phyloP scores from a whole-genome alignment of 2,888 invertebrate species.

The Theristus sp. region DNA sequence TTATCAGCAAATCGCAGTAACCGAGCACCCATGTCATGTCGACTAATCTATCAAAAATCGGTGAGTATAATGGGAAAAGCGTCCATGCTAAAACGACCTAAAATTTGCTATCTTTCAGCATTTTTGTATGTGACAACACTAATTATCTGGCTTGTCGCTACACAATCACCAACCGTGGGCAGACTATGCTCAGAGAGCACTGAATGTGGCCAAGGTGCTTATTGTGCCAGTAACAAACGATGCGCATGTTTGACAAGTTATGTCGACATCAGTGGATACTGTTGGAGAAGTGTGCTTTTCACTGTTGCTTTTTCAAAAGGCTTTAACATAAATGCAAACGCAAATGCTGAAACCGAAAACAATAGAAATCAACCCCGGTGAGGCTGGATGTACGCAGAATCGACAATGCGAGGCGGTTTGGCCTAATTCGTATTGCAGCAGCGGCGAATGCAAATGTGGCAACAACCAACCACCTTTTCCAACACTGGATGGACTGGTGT shows the following conservation, averaged over 20 bases:
- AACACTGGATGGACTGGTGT: conserved; percentile 1
- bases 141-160: no score
- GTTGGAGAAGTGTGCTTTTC: neutral
- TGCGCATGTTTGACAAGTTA: neutral
- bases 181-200: neutral
- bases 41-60: no score
- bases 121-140: no score
- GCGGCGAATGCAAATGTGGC: conserved; percentile 4
- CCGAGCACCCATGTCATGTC: no score
- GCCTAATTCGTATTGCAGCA: conserved; percentile 24
- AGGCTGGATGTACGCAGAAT: conserved; percentile 26
- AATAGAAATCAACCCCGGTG: conserved; percentile 26
- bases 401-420: conserved; percentile 26
- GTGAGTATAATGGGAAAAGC: no score
- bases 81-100: no score
- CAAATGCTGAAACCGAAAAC: neutral
- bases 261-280: conserved; percentile 1
- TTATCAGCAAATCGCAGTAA: no score
- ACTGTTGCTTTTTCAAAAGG: neutral
- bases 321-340: neutral
- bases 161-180: neutral
- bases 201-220: neutral
- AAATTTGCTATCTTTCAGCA: no score
- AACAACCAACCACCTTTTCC: neutral
- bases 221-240: neutral